Conservation (phyloP, 2,888 invertebrate genomes). For the Masnerella sp. region DNA sequence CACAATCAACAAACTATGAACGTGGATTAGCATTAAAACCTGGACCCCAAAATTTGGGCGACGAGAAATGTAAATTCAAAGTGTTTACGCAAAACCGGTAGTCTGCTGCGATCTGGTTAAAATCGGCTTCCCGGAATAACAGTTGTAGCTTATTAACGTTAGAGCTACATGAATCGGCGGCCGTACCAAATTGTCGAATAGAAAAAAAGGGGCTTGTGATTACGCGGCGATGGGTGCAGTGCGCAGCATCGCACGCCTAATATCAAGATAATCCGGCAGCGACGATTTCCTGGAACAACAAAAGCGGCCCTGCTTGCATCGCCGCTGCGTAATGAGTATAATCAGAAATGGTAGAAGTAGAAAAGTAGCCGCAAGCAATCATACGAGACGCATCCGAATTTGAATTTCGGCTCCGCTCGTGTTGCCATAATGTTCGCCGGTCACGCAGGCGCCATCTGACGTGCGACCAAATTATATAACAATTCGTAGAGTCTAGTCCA, state of each 20-base stretch:
- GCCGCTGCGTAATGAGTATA: conserved; percentile 73
- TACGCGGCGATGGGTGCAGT: conserved; percentile 33
- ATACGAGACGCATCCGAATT: conserved; percentile 71
- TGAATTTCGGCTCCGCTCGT: conserved; percentile 70
- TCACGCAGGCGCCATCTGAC: conserved; percentile 77
- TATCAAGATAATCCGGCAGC: conserved; percentile 46
- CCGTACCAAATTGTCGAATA: conserved; percentile 40
- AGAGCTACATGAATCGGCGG: conserved; percentile 44
- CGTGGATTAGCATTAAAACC: no score
- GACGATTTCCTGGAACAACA: conserved; percentile 47
- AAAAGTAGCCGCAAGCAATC: conserved; percentile 72
- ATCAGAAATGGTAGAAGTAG: conserved; percentile 73
- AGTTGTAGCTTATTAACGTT: conserved; percentile 41
- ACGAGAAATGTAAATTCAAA: conserved; percentile 28
- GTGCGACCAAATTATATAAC: conserved; percentile 71
- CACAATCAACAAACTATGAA: no score
- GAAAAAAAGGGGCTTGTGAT: conserved; percentile 43
- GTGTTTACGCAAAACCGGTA: conserved; percentile 30
- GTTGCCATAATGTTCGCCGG: conserved; percentile 71
- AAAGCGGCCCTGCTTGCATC: conserved; percentile 54
- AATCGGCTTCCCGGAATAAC: conserved; percentile 26
- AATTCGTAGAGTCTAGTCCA: conserved; percentile 63
- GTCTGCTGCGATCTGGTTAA: conserved; percentile 4
- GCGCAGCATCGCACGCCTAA: conserved; percentile 43
- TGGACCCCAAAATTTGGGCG: not conserved